phyloP scores from a whole-genome alignment of 2,888 invertebrate species.

The Mythimna ferrago region DNA sequence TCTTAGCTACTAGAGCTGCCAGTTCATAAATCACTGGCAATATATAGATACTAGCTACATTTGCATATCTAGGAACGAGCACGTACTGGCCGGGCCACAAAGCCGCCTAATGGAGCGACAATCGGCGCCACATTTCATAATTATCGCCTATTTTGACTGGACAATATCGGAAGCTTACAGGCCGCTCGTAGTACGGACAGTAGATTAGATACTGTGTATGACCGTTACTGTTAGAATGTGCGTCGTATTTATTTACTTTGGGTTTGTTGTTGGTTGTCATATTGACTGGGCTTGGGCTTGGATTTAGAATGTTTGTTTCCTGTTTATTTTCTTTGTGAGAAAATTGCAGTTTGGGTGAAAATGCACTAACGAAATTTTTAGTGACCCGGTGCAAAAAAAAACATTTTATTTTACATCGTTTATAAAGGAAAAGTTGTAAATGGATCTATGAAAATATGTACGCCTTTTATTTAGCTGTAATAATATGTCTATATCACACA shows the following conservation, averaged over 20 bases:
- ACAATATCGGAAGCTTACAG: conserved; percentile 84
- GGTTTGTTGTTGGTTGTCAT: conserved; percentile 26
- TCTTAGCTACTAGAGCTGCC: conserved; percentile 48
- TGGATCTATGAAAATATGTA: no score
- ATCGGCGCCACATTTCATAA: conserved; percentile 89
- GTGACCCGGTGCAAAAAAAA: accelerated
- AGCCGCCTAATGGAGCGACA: conserved; percentile 87
- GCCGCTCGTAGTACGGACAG: conserved; percentile 67
- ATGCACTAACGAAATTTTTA: no score
- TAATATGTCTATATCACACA: no score
- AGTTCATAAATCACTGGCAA: conserved; percentile 61
- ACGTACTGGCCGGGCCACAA: conserved; percentile 80
- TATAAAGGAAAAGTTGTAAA: no score
- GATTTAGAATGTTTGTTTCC: not conserved
- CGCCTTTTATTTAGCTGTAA: no score
- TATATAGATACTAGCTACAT: conserved; percentile 71
- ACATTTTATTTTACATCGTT: no score
- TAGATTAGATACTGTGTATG: conserved; percentile 71
- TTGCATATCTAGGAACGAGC: conserved; percentile 82
- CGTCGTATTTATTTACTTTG: conserved; percentile 34
- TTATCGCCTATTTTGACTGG: conserved; percentile 89
- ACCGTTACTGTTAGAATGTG: conserved; percentile 44
- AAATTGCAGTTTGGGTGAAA: not conserved
- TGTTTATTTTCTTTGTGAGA: not conserved
- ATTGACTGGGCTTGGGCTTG: no score